Base-by-base conservation (phyloP, 1,140 invertebrate genomes). In the Ctenoplectra terminalis region DNA sequence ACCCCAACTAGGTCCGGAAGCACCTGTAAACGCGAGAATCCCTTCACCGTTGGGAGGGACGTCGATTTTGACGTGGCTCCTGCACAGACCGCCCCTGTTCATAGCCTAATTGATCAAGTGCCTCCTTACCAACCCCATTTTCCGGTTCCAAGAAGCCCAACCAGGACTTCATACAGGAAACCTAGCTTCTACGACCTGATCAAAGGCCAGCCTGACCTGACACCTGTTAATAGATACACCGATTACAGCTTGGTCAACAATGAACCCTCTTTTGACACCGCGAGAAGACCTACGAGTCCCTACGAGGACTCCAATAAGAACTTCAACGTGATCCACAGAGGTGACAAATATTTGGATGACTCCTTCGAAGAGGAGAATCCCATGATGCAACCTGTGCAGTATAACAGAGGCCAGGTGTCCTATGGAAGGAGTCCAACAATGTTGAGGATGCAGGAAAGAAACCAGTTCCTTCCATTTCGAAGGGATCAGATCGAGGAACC, bases 31-130 rank as follows among this genome's bases (percentile, higher is more conserved):
- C 73, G 74, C 80, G 74, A 77, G 56, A 46, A 69, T 60, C 63
- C 64, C 66, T 63, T 63, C 46, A 8, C 34, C 4, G 15, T 61
- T 17, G 29, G 43, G 17, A 13, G 58, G 13, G n/a, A 46, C 23
- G 0, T 82, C 81, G 29, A 54, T 82, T 48, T 50, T 82, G n/a
- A 82, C 67, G 23, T 79, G 67, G 75, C 81, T 82, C 6, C 81
- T 82, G 8, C 81, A 56, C 43, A 69, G 56, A 17, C 81, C 81
- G 7, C 75, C 81, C 9, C 60, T 82, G 8, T 80, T 56, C 37
- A 6, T 26, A 0, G 26, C 2, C 0, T 73, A 34, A 40, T 9
- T 0, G 20, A 1, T 13, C 56, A 43, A 1, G 5, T 8, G 2
- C 7, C 13, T 0, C 34, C 56, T 0, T 61, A 50, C 13, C 40